Evolutionary conservation across 2,797 vertebrate species (phyloP).

Genomic region (Petrocephalus sullivani): DNA sequence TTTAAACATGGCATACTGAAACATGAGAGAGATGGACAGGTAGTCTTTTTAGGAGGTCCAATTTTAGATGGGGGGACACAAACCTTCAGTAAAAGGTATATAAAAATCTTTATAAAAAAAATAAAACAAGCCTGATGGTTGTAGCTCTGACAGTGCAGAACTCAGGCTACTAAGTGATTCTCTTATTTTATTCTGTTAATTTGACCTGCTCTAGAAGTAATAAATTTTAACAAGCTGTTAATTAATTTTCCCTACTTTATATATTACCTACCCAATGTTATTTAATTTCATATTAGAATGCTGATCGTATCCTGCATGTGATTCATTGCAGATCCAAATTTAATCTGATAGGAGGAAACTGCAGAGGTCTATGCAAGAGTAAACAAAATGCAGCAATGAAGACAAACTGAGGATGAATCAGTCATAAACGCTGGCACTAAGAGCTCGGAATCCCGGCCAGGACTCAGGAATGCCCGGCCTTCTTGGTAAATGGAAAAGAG

Average conservation of each 20-base stretch:
- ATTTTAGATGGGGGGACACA: neutral
- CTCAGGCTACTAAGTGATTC: neutral
- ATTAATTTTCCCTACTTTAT: neutral
- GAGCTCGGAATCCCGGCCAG: neutral
- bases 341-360: neutral
- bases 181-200: neutral
- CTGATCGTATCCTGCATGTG: neutral
- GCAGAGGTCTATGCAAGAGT: constrained; percentile 1
- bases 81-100: too few species aligned
- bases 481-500: neutral
- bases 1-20: neutral
- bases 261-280: neutral
- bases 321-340: constrained; percentile 11
- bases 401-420: neutral
- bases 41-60: neutral
- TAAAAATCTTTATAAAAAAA: too few species aligned
- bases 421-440: neutral
- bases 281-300: neutral
- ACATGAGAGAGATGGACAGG: neutral
- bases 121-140: neutral
- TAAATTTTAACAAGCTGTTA: neutral
- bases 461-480: neutral
- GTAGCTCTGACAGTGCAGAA: neutral
- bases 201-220: neutral
- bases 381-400: constrained; percentile 6